phyloP scores from a whole-genome alignment of 2,113 vertebrate genomes.

The Rhea pennata region DNA sequence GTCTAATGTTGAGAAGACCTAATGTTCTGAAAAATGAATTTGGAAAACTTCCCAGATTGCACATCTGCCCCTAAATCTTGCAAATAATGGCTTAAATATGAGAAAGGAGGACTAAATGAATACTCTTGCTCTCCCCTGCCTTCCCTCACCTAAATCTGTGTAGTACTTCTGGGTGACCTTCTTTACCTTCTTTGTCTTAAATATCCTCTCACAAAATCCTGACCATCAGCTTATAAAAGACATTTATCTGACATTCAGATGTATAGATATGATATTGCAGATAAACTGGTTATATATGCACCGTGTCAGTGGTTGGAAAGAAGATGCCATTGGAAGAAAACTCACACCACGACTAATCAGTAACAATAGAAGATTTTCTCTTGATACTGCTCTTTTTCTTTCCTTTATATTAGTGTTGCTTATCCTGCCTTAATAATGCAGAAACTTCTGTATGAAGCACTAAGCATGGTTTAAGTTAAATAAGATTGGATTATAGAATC shows the following conservation, averaged over 20 bases:
- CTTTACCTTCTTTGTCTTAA: neutral
- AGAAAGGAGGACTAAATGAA: neutral
- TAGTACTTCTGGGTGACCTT: neutral
- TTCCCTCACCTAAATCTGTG: neutral
- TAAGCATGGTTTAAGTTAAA: neutral
- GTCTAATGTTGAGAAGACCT: slow-evolving; percentile 57
- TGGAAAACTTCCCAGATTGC: slow-evolving; percentile 58
- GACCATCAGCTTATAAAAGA: neutral
- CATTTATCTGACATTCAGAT: neutral
- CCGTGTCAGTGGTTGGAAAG: slow-evolving; percentile 7
- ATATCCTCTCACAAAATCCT: neutral
- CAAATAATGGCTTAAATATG: neutral
- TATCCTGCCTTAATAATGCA: neutral
- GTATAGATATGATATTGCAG: neutral
- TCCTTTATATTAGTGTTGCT: neutral
- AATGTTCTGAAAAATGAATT: slow-evolving; percentile 72
- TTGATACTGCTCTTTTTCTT: neutral
- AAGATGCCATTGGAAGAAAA: slow-evolving; percentile 6
- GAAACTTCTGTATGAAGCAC: neutral
- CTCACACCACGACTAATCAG: neutral
- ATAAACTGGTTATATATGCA: neutral
- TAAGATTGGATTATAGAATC: neutral
- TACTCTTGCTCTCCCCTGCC: neutral
- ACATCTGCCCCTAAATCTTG: slow-evolving; percentile 33
- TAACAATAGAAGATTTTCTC: neutral